A percentile compares a stretch with the other conserved stretches of the same genome.
These are phyloP conservation scores for Cryptocheilus praepositus DNA, from an alignment of 2,888 invertebrate species.

Conservation along the genomic window DNA sequence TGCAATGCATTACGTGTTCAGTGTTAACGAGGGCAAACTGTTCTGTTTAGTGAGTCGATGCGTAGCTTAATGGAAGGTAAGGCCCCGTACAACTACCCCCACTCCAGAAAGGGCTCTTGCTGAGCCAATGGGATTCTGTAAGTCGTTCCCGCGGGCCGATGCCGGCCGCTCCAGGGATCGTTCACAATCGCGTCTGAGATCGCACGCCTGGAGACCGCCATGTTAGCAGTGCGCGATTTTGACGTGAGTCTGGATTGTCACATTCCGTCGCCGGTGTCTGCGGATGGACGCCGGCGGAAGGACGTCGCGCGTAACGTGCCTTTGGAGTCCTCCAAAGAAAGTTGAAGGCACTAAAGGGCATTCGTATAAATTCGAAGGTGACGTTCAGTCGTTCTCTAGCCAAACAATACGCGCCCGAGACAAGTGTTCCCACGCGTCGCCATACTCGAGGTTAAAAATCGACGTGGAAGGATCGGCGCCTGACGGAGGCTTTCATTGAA, in stretches of 20 bases:
- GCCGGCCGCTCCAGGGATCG: conserved; percentile 49
- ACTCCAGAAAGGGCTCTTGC: no score
- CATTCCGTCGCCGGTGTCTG: not conserved
- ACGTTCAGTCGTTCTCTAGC: not conserved
- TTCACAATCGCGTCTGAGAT: conserved; percentile 48
- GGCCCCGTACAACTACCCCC: no score
- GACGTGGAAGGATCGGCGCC: not conserved
- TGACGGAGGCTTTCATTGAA: not conserved
- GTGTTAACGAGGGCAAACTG: no score
- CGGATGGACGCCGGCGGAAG: not conserved
- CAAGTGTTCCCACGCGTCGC: not conserved
- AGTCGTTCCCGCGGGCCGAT: conserved; percentile 31
- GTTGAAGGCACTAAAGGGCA: not conserved
- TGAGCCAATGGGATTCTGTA: no score
- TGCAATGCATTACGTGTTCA: no score
- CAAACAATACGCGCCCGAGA: not conserved
- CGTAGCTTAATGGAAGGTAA: no score
- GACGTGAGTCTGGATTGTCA: conserved; percentile 31
- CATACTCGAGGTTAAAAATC: not conserved
- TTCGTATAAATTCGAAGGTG: not conserved
- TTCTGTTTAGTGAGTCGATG: no score
- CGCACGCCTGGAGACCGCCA: conserved; percentile 50
- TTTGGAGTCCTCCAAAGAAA: no score
- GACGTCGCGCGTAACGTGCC: no score
- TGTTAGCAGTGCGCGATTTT: conserved; percentile 55